Conservation (phyloP, 1,140 invertebrate genomes). For the Hyphantria cunea region DNA sequence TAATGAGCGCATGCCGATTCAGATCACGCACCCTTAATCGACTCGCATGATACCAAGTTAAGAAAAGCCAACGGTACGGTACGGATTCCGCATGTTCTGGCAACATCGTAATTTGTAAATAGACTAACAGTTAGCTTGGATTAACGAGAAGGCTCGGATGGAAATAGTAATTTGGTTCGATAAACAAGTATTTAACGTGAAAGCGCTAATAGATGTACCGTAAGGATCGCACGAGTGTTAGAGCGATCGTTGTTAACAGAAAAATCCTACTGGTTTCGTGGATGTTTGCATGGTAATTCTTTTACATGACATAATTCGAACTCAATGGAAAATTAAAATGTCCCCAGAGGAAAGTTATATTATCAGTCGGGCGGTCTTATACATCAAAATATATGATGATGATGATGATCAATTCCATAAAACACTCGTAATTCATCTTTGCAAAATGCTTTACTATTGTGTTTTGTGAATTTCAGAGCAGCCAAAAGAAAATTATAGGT, state of each 20-base stretch:
- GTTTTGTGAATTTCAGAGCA: too few relatives aligned
- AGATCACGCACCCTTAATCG: conserved; percentile 66
- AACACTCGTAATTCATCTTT: too few relatives aligned
- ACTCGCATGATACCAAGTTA: conserved; percentile 41
- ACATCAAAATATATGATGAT: too few relatives aligned
- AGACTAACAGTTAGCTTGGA: conserved; percentile 46
- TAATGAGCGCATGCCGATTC: conserved; percentile 71
- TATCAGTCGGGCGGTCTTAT: too few relatives aligned
- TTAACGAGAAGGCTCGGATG: conserved; percentile 30
- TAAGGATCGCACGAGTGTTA: not conserved
- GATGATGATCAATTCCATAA: too few relatives aligned
- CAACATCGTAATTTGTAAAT: conserved; percentile 36
- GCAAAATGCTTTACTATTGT: too few relatives aligned
- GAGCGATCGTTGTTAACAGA: conserved; percentile 13
- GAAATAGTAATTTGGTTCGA: conserved; percentile 34
- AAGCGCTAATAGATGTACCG: conserved; percentile 18
- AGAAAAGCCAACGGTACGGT: conserved; percentile 31
- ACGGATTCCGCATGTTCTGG: conserved; percentile 42
- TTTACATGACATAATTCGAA: too few relatives aligned
- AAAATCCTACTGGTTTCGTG: conserved; percentile 17
- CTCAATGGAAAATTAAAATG: too few relatives aligned
- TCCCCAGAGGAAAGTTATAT: too few relatives aligned
- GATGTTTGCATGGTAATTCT: not conserved
- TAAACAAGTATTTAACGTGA: conserved; percentile 31
- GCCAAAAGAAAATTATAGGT: too few relatives aligned